Percentiles rank a stretch among this genome's conserved stretches.
Conservation (phyloP, 2,113 vertebrate species). For the Ailuropoda melanoleuca region DNA sequence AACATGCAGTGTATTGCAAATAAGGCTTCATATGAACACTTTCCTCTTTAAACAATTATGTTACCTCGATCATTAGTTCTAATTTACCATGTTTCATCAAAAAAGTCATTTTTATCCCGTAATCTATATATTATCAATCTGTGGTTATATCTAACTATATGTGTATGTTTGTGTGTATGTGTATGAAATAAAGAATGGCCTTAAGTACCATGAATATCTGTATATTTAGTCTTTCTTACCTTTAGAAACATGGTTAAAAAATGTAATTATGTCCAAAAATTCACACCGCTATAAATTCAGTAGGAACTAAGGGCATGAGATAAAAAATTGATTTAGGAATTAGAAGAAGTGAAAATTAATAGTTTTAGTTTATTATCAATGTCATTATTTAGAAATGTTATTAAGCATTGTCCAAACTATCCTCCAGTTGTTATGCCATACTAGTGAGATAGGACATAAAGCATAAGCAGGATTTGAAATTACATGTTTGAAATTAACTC, state of each 20-base stretch:
- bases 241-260: background rate
- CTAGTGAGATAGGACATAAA: background rate
- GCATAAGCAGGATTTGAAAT: background rate
- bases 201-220: background rate
- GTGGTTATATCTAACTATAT: background rate
- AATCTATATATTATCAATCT: background rate
- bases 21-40: background rate
- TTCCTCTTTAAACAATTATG: background rate
- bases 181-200: background rate
- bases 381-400: background rate
- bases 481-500: constrained; percentile 48
- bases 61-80: background rate
- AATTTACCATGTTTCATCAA: background rate
- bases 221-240: background rate
- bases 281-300: background rate
- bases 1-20: background rate
- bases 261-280: background rate
- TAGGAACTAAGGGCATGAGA: background rate
- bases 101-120: background rate
- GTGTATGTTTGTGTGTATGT: background rate
- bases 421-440: background rate
- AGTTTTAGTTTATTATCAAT: background rate
- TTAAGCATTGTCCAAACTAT: background rate
- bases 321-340: background rate
- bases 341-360: background rate